Percentiles rank a stretch among this genome's conserved stretches.
These are phyloP conservation scores for Helicoverpa zea DNA, from an alignment of 1,140 invertebrate species.

Conservation along the genomic window DNA sequence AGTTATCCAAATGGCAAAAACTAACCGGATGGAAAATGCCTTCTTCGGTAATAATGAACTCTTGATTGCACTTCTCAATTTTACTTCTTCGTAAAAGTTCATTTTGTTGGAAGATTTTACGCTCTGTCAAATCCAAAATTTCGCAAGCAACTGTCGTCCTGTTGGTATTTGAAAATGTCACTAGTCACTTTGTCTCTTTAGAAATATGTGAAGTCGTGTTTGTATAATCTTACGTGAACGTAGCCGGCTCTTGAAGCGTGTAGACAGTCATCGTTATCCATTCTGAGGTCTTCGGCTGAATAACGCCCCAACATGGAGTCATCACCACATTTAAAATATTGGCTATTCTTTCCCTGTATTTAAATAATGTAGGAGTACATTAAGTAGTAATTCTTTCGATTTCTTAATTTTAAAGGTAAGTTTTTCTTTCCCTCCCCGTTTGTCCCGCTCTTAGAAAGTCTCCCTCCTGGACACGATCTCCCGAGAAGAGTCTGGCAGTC, in stretches of 20 bases:
- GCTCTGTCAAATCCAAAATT: slow-evolving; percentile 77
- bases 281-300: slow-evolving; percentile 71
- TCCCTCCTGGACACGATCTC: too few species aligned
- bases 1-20: slow-evolving; percentile 16
- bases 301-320: slow-evolving; percentile 82
- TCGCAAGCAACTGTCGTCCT: slow-evolving; percentile 81
- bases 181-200: not conserved
- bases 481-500: too few species aligned
- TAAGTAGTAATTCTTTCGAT: not conserved
- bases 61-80: slow-evolving; percentile 78
- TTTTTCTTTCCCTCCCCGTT: too few species aligned
- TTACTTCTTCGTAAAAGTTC: slow-evolving; percentile 71
- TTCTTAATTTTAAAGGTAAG: slow-evolving; percentile 4
- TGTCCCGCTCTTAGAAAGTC: too few species aligned
- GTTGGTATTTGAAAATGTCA: not conserved
- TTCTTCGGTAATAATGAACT: slow-evolving; percentile 81
- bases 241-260: slow-evolving; percentile 79
- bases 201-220: too few species aligned
- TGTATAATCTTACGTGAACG: slow-evolving; percentile 82
- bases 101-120: slow-evolving; percentile 73
- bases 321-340: slow-evolving; percentile 80
- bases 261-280: slow-evolving; percentile 84
- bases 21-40: slow-evolving; percentile 74
- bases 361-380: too few species aligned
- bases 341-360: slow-evolving; percentile 76